Conservation (phyloP, 2,113 vertebrate species). For the Crocuta crocuta region DNA sequence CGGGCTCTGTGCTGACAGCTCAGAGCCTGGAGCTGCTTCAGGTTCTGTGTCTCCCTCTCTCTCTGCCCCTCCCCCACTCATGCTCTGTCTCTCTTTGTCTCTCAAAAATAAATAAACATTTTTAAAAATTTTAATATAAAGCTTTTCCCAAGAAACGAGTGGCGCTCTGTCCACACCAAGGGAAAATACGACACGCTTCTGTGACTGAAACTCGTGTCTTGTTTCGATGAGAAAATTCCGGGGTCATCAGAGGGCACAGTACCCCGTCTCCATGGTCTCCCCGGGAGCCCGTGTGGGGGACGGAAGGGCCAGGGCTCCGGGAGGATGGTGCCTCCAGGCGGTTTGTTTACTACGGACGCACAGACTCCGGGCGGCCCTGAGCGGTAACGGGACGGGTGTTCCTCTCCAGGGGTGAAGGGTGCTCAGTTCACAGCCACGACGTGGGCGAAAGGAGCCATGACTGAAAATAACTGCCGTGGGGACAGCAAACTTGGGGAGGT, state of each 20-base stretch:
- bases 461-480: accelerated
- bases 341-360: not conserved
- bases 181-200: not conserved
- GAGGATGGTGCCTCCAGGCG: not conserved
- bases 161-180: not conserved
- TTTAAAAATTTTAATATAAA: not conserved
- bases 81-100: no score
- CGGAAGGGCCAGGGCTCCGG: not conserved
- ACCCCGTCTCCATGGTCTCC: not conserved
- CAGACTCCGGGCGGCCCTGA: not conserved
- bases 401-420: no score
- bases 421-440: not conserved
- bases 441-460: accelerated
- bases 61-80: no score
- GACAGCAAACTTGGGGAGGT: not conserved
- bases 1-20: no score
- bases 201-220: not conserved
- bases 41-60: no score
- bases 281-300: not conserved
- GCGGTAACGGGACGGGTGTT: accelerated
- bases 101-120: no score
- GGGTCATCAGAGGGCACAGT: not conserved
- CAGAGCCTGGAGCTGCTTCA: no score
- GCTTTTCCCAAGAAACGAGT: not conserved
- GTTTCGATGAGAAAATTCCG: not conserved